Evolutionary conservation across 2,888 invertebrate species (phyloP).

Genomic region (Stenichneumon culpator): DNA sequence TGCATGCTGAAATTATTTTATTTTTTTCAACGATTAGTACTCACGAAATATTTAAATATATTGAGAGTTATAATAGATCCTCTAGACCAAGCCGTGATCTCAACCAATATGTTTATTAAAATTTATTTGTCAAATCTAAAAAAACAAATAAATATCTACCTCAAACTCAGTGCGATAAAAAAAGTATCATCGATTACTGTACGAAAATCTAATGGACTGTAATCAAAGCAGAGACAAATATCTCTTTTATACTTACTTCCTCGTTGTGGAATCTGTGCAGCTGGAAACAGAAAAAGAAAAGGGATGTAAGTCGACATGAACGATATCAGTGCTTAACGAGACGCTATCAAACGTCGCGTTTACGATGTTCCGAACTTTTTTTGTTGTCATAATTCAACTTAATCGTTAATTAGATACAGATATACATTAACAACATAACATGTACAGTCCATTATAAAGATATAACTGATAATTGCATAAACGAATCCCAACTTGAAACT

Average conservation of each 20-base stretch:
- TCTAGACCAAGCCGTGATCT: conserved; percentile 69
- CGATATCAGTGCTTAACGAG: conserved; percentile 31
- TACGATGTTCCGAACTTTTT: conserved; percentile 3
- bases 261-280: conserved; percentile 95
- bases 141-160: not conserved
- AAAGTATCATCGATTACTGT: not conserved
- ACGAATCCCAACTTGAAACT: conserved; percentile 82
- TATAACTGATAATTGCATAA: conserved; percentile 81
- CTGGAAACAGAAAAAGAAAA: conserved; percentile 89
- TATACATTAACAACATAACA: conserved; percentile 83
- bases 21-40: conserved; percentile 27
- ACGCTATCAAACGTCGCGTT: conserved; percentile 26
- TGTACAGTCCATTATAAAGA: conserved; percentile 82
- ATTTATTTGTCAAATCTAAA: conserved; percentile 5
- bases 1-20: conserved; percentile 91
- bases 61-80: conserved; percentile 10
- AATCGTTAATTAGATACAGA: conserved; percentile 75
- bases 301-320: conserved; percentile 74
- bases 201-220: conserved; percentile 1
- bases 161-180: not conserved
- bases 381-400: conserved; percentile 28
- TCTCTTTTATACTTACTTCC: conserved; percentile 90
- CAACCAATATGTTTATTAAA: conserved; percentile 53
- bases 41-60: not conserved
- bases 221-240: conserved; percentile 44